phyloP scores from a whole-genome alignment of 2,797 vertebrate genomes.

The Hafferia zeledoni region DNA sequence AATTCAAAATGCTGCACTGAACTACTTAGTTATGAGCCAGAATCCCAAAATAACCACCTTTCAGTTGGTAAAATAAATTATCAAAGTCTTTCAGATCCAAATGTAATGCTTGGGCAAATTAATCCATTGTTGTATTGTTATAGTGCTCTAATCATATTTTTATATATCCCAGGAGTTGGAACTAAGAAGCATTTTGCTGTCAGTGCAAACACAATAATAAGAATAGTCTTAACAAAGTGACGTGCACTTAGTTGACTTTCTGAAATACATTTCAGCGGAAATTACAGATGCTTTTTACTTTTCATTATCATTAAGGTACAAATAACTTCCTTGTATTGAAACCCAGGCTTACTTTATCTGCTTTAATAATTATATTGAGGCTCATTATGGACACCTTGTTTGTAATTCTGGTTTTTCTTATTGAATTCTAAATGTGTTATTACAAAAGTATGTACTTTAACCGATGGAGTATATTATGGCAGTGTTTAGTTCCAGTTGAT shows the following conservation, averaged over 20 bases:
- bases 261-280: slow-evolving; percentile 65
- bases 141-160: slow-evolving; percentile 73
- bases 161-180: slow-evolving; percentile 70
- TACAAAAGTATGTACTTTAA: slow-evolving; percentile 63
- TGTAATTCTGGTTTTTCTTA: slow-evolving; percentile 58
- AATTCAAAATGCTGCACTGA: not conserved
- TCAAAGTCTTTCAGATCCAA: slow-evolving; percentile 59
- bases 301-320: slow-evolving; percentile 73
- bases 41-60: slow-evolving; percentile 66
- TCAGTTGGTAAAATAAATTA: slow-evolving; percentile 66
- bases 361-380: slow-evolving; percentile 69
- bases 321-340: slow-evolving; percentile 63
- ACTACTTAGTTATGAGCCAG: slow-evolving; percentile 32
- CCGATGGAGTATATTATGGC: slow-evolving; percentile 51
- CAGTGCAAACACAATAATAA: slow-evolving; percentile 74
- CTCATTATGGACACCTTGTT: slow-evolving; percentile 67
- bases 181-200: slow-evolving; percentile 71
- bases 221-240: slow-evolving; percentile 75
- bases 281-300: slow-evolving; percentile 73
- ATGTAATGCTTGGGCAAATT: slow-evolving; percentile 61
- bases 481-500: slow-evolving; percentile 58
- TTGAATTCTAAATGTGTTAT: slow-evolving; percentile 58
- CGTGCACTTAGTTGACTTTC: slow-evolving; percentile 69
- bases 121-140: slow-evolving; percentile 73
- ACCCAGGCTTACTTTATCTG: slow-evolving; percentile 58